These are phyloP conservation scores for Azorinus chamasolen DNA, from an alignment of 2,888 invertebrate genomes.

Conservation along the genomic window DNA sequence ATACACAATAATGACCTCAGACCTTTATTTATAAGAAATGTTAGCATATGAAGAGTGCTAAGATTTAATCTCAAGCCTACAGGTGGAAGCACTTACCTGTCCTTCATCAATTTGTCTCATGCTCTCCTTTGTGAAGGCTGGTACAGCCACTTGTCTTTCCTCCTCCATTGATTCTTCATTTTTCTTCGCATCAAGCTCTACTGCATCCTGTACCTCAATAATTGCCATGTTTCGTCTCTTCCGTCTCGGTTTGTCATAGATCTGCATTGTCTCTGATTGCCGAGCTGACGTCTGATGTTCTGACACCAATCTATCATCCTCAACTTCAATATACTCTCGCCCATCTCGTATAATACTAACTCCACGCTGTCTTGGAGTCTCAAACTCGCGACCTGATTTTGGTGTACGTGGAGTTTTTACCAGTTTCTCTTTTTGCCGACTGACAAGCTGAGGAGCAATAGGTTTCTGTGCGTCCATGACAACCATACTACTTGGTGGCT, in stretches of 20 bases:
- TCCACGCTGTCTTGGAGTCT: slow-evolving; percentile 54
- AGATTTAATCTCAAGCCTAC: no score
- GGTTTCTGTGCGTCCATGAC: slow-evolving; percentile 73
- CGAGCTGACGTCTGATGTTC: slow-evolving; percentile 21
- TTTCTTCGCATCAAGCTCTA: slow-evolving; percentile 70
- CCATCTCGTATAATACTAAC: slow-evolving; percentile 53
- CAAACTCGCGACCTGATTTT: slow-evolving; percentile 44
- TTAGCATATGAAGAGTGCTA: no score
- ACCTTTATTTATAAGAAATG: no score
- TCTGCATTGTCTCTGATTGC: slow-evolving; percentile 5
- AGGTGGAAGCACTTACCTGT: slow-evolving; percentile 74
- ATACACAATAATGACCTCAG: no score
- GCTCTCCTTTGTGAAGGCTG: slow-evolving; percentile 62
- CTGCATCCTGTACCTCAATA: slow-evolving; percentile 79
- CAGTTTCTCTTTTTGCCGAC: slow-evolving; percentile 39
- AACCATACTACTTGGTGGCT: slow-evolving; percentile 65
- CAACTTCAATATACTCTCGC: slow-evolving; percentile 57
- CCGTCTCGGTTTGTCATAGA: slow-evolving; percentile 48
- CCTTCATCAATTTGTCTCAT: slow-evolving; percentile 76
- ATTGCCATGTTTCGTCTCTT: slow-evolving; percentile 69
- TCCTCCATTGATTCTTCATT: slow-evolving; percentile 67
- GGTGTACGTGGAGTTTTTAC: slow-evolving; percentile 56
- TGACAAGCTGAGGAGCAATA: slow-evolving; percentile 48
- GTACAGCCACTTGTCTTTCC: slow-evolving; percentile 74
- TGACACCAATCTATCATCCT: slow-evolving; percentile 45